These are phyloP conservation scores for Congeria kusceri DNA, from an alignment of 2,888 invertebrate species.

Conservation along the genomic window DNA sequence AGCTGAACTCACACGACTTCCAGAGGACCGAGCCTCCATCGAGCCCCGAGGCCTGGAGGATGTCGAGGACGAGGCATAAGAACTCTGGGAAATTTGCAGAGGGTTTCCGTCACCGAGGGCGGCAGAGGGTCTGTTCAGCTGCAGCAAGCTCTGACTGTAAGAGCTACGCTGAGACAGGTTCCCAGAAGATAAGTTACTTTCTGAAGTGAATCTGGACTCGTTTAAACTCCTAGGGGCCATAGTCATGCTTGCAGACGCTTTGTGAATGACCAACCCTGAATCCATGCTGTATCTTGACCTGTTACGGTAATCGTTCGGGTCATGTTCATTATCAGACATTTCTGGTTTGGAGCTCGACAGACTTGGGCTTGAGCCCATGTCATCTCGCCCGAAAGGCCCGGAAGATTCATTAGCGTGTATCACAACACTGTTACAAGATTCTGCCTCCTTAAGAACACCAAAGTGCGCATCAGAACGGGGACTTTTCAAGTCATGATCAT, in stretches of 20 bases:
- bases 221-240: constrained; percentile 59
- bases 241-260: constrained; percentile 43
- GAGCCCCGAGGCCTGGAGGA: constrained; percentile 71
- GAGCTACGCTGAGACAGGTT: constrained; percentile 23
- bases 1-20: constrained; percentile 69
- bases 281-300: constrained; percentile 74
- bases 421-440: constrained; percentile 79
- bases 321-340: constrained; percentile 54
- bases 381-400: constrained; percentile 75
- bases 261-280: constrained; percentile 62
- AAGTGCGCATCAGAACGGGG: constrained; percentile 66
- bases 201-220: constrained; percentile 62
- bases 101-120: constrained; percentile 52
- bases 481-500: constrained; percentile 66
- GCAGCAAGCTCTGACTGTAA: constrained; percentile 66
- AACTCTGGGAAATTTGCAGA: constrained; percentile 40
- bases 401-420: constrained; percentile 76
- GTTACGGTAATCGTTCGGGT: constrained; percentile 29
- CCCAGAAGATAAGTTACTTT: constrained; percentile 57
- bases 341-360: constrained; percentile 64
- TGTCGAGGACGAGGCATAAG: constrained; percentile 63
- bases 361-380: constrained; percentile 73
- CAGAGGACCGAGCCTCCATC: constrained; percentile 71
- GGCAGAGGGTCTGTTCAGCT: constrained; percentile 53
- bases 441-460: constrained; percentile 76